These are phyloP conservation scores for Microcebus jonahi DNA, from an alignment of 2,113 vertebrate genomes.

Conservation along the genomic window DNA sequence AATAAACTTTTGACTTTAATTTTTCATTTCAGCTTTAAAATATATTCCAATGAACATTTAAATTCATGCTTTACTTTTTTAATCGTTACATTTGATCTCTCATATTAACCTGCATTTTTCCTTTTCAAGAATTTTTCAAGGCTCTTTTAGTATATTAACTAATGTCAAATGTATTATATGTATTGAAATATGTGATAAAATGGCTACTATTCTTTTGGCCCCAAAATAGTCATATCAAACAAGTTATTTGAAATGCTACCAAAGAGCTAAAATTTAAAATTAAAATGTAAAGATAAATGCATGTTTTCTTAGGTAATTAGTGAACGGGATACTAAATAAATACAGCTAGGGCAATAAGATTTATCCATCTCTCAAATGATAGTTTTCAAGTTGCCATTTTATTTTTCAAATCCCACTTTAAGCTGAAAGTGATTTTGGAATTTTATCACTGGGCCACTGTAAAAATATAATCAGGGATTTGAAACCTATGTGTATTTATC, in stretches of 20 bases:
- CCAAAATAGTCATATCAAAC: not conserved
- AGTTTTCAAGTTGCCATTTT: constrained; percentile 45
- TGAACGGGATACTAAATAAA: not conserved
- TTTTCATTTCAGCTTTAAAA: constrained; percentile 40
- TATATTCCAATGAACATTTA: not conserved
- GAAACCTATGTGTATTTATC: constrained; percentile 64
- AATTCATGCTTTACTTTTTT: not conserved
- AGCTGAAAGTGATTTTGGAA: constrained; percentile 54
- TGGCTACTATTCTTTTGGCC: not conserved
- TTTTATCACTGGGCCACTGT: constrained; percentile 54
- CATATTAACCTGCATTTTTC: not conserved
- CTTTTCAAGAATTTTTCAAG: not conserved
- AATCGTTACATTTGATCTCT: not conserved
- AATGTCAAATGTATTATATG: not conserved
- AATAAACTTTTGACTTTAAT: constrained; percentile 35
- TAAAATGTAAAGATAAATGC: not conserved
- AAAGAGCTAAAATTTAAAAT: not conserved
- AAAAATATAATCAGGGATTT: constrained; percentile 62
- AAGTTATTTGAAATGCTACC: not conserved
- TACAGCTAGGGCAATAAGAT: not conserved
- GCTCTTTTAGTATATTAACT: not conserved
- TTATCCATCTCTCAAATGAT: constrained; percentile 6
- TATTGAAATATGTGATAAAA: constrained; percentile 30
- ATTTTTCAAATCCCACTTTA: constrained; percentile 50
- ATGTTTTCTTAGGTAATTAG: not conserved